Conservation (phyloP, 37 sponge, comb jelly and placozoan genomes). For the Theonella swinhoei region DNA sequence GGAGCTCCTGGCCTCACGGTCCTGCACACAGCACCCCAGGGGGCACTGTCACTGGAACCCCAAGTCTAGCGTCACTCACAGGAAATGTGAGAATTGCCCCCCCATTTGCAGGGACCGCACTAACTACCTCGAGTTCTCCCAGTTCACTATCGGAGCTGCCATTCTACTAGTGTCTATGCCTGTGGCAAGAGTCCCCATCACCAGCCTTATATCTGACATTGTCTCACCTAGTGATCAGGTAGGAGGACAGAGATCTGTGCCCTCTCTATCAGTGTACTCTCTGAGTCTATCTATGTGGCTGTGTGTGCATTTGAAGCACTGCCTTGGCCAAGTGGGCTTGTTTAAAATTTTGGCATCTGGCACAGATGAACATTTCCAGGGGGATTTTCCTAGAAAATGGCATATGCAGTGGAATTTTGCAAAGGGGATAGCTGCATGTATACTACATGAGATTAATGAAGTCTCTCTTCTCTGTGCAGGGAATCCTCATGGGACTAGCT, state of each 20-base stretch:
- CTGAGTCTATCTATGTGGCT: no score
- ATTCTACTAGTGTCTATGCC: conserved; percentile 27
- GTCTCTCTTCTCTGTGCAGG: conserved; percentile 8
- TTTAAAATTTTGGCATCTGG: no score
- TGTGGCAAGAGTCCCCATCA: conserved; percentile 31
- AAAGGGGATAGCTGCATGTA: no score
- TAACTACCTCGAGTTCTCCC: conserved; percentile 1
- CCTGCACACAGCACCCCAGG: neutral
- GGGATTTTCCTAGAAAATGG: no score
- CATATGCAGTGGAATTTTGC: no score
- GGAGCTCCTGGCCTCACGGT: neutral
- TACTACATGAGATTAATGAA: neutral
- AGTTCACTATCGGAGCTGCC: conserved; percentile 37
- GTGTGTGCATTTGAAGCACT: no score
- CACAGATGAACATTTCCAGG: no score
- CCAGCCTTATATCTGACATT: conserved; percentile 20
- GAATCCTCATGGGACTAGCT: conserved; percentile 15
- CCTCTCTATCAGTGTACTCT: no score
- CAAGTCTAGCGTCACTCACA: conserved; percentile 3
- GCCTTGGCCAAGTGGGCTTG: no score
- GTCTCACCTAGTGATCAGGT: conserved; percentile 15
- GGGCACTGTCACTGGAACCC: conserved; percentile 36
- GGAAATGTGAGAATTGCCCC: conserved; percentile 22
- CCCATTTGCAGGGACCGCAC: conserved; percentile 20
- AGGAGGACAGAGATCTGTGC: no score